A percentile compares a stretch with the other conserved stretches of the same genome.
Evolutionary conservation across 1,140 invertebrate genomes (phyloP).

Genomic region (Agrypnia vestita): DNA sequence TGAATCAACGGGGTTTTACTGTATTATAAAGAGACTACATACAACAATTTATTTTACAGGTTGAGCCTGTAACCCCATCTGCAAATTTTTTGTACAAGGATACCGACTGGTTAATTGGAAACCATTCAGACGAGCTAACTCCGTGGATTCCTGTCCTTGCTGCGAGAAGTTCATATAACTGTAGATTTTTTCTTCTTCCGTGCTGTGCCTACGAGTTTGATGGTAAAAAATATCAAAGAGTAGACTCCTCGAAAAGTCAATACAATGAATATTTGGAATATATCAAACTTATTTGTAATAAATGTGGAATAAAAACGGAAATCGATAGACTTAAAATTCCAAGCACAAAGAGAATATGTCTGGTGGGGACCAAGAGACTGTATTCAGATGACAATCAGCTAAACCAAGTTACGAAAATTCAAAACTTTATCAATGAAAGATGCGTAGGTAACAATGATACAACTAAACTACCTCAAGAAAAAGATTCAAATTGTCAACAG

Average conservation of each 20-base stretch:
- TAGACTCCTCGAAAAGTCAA: slow-evolving; percentile 79
- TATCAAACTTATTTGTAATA: slow-evolving; percentile 78
- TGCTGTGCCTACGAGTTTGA: slow-evolving; percentile 96
- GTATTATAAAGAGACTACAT: no score
- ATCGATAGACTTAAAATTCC: slow-evolving; percentile 94
- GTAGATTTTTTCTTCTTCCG: slow-evolving; percentile 92
- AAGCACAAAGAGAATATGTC: slow-evolving; percentile 93
- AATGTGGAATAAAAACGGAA: slow-evolving; percentile 84
- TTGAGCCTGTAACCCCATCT: slow-evolving; percentile 80
- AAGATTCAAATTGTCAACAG: neutral
- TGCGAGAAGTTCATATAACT: slow-evolving; percentile 78
- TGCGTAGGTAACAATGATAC: slow-evolving; percentile 12
- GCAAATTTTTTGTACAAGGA: slow-evolving; percentile 81
- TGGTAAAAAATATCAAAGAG: slow-evolving; percentile 85
- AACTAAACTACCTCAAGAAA: neutral
- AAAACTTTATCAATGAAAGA: slow-evolving; percentile 69
- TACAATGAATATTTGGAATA: slow-evolving; percentile 92
- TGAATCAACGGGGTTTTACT: no score
- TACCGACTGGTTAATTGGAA: slow-evolving; percentile 97
- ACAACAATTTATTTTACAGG: slow-evolving; percentile 64
- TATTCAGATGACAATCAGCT: slow-evolving; percentile 66
- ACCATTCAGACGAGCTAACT: slow-evolving; percentile 98
- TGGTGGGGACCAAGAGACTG: slow-evolving; percentile 79
- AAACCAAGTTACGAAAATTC: slow-evolving; percentile 68
- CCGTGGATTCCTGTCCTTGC: slow-evolving; percentile 98